Base-by-base conservation (phyloP, 2,113 vertebrate genomes). In the Myiagra hebetior region DNA sequence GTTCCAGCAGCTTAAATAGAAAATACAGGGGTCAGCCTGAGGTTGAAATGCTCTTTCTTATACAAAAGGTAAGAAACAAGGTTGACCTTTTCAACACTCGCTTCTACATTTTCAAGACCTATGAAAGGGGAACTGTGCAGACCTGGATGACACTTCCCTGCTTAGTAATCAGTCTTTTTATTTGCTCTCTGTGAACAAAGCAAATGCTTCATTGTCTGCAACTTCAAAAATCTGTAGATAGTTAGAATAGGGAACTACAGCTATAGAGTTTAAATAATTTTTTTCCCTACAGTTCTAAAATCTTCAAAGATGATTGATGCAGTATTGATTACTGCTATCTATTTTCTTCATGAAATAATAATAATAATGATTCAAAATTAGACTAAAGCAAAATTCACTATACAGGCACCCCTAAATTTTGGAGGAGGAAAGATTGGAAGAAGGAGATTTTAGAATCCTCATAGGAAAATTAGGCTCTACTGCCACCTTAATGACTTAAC, bases 131-230 rank as follows among this genome's bases (percentile, higher is more conserved):
- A 88, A 8, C 24, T 59, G 9, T 83, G 46, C 57, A 63, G 37
- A 89, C 35, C 41, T 59, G 46, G 31, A 31, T 89, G 60, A 72
- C 21, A 8, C 41, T 87, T 78, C 11, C 7, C 23, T 59, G 46
- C 31, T 81, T 52, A 68, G 16, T 63, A 89, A 96, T 85, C 1
- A 27, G 80, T 75, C 7, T 94, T 94, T 96, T 72, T 82, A 65
- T 55, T 75, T 92, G 44, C 90, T 85, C 53, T 96, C 44, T 91
- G 37, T 91, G 80, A 97, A 86, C 31, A 63, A 91, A 89, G 20
- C 33, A 94, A 52, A 94, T 68, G 8, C 11, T 75, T 75, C 76
- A 41, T 92, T 85, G 69, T 11, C 60, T 69, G 11, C 53, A 35
- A 69, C 31, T 91, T 91, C 52, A 92, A 63, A 96, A 85, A 79